Conservation (phyloP, 2,888 invertebrate species). For the Macrophya alboannulata region DNA sequence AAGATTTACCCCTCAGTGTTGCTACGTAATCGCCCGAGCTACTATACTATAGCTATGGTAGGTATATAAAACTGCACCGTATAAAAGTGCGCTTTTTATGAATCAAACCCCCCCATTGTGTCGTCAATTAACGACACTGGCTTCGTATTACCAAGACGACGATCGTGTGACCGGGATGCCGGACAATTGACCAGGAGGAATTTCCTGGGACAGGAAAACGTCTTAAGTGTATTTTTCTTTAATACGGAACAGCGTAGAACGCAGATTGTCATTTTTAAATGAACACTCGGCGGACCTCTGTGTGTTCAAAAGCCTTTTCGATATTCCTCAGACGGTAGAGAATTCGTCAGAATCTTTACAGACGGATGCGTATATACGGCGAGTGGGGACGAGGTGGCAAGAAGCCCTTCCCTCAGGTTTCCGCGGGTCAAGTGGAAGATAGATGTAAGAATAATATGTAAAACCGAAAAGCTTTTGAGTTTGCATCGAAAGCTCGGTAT, state of each 20-base stretch:
- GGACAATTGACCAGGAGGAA: conserved; percentile 18
- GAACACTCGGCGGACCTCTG: neutral
- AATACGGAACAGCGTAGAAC: neutral
- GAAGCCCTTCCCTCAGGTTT: conserved; percentile 17
- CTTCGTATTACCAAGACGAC: conserved; percentile 27
- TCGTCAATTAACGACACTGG: conserved; percentile 31
- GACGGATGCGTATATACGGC: neutral
- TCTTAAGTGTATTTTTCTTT: neutral
- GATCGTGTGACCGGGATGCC: conserved; percentile 36
- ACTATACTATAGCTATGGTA: neutral
- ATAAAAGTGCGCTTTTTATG: conserved; percentile 34
- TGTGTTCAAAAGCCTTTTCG: neutral
- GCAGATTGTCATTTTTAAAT: neutral
- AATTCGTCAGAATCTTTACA: neutral
- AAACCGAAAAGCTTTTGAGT: conserved; percentile 74
- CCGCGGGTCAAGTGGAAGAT: conserved; percentile 59
- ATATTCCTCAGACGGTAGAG: neutral
- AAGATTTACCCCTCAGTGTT: conserved; percentile 1
- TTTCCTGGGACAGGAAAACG: conserved; percentile 9
- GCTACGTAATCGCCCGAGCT: neutral
- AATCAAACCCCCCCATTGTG: conserved; percentile 5
- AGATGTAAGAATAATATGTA: conserved; percentile 74
- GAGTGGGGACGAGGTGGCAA: neutral
- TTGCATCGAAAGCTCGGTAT: conserved; percentile 62
- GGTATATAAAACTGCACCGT: conserved; percentile 28